phyloP scores from a whole-genome alignment of 2,888 invertebrate species.

The Zhengitettix transpicula region DNA sequence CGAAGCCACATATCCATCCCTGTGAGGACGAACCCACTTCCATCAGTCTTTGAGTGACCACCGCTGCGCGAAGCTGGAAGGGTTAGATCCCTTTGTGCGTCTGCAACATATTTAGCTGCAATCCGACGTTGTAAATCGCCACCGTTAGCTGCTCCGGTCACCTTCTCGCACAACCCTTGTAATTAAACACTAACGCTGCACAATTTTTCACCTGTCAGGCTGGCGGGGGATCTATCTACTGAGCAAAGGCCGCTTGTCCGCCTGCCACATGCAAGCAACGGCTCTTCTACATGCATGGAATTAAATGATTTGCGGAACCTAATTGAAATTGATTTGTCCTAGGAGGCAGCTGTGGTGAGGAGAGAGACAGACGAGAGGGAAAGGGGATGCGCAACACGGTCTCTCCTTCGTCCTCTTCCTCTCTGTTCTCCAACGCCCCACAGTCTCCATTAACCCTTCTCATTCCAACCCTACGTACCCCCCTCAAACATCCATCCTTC shows the following conservation, averaged over 20 bases:
- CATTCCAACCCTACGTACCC: too few species aligned
- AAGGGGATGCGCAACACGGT: neutral
- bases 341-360: slow-evolving; percentile 2
- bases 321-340: slow-evolving; percentile 15
- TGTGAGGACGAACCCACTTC: too few species aligned
- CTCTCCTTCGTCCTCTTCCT: slow-evolving; percentile 5
- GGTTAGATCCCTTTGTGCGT: too few species aligned
- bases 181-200: neutral
- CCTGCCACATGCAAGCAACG: neutral
- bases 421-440: neutral
- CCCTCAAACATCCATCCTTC: neutral
- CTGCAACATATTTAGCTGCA: too few species aligned
- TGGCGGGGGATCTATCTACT: too few species aligned
- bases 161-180: neutral
- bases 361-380: slow-evolving; percentile 1
- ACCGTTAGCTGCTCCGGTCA: neutral
- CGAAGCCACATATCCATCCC: too few species aligned
- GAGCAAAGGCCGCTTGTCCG: neutral
- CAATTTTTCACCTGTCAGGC: neutral
- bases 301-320: slow-evolving; percentile 13
- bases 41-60: too few species aligned
- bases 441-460: neutral
- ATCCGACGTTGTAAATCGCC: too few species aligned
- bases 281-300: slow-evolving; percentile 7
- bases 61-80: too few species aligned